Percentiles rank a stretch among this genome's conserved stretches.
Conservation (phyloP, 2,888 invertebrate species). For the Platypus cylindrus region DNA sequence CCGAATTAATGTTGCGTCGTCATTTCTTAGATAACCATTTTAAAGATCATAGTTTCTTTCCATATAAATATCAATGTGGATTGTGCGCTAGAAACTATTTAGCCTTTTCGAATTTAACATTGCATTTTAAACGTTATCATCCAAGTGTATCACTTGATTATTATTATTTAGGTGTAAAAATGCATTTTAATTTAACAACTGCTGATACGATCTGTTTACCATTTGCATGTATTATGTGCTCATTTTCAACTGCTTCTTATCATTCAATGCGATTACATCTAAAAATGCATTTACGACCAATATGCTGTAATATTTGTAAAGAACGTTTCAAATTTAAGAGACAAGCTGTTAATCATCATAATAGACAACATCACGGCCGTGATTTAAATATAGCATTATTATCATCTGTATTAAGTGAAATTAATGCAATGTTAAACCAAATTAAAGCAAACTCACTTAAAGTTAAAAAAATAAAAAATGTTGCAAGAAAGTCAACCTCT, state of each 20-base stretch:
- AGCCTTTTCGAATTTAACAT: slow-evolving; percentile 18
- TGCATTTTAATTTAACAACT: slow-evolving; percentile 13
- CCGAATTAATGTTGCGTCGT: slow-evolving; percentile 24
- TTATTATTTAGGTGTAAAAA: background rate
- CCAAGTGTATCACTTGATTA: background rate
- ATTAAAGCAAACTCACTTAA: background rate
- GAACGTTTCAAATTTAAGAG: slow-evolving; percentile 11
- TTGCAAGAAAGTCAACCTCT: slow-evolving; percentile 38
- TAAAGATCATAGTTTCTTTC: slow-evolving; percentile 13
- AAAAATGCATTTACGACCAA: slow-evolving; percentile 33
- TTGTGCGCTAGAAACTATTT: slow-evolving; percentile 22
- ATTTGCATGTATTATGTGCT: slow-evolving; percentile 20
- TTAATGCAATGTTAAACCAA: background rate
- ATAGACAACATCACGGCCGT: slow-evolving; percentile 11
- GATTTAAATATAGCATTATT: background rate
- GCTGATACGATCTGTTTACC: slow-evolving; percentile 4
- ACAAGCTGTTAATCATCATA: slow-evolving; percentile 12
- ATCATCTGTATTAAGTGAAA: no score
- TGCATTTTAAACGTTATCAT: slow-evolving; percentile 24
- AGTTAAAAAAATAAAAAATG: slow-evolving; percentile 29
- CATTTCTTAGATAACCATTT: slow-evolving; percentile 33
- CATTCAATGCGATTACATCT: no score
- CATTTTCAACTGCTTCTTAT: no score
- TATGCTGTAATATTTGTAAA: slow-evolving; percentile 34
- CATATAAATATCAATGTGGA: slow-evolving; percentile 26